Conservation (phyloP, 2,888 invertebrate species). For the Epinotia brunnichana region DNA sequence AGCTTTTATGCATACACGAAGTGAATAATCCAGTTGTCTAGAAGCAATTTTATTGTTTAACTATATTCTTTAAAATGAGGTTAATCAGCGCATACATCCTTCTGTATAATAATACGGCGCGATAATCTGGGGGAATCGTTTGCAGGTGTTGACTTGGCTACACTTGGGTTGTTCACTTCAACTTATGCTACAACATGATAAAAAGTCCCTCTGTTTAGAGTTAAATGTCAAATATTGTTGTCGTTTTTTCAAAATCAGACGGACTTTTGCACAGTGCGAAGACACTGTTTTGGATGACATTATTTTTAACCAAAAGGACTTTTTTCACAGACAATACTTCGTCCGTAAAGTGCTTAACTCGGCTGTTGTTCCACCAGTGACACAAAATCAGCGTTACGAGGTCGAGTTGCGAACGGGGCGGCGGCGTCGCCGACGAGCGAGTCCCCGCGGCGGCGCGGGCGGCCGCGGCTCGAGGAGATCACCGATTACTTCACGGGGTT, state of each 20-base stretch:
- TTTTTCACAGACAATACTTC: background rate
- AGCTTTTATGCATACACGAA: background rate
- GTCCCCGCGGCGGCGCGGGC: conserved; percentile 66
- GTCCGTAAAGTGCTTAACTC: background rate
- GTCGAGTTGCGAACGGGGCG: conserved; percentile 63
- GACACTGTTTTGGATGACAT: too few relatives aligned
- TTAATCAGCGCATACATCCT: background rate
- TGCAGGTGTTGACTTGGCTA: background rate
- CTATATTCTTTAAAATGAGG: too few relatives aligned
- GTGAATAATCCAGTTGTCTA: conserved; percentile 8
- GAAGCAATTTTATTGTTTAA: too few relatives aligned
- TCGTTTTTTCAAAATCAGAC: background rate
- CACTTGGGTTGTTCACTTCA: background rate
- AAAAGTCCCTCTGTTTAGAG: background rate
- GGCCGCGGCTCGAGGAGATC: conserved; percentile 58
- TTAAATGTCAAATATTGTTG: background rate
- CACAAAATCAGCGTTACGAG: conserved; percentile 52
- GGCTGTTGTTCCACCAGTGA: conserved; percentile 53
- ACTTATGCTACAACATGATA: background rate
- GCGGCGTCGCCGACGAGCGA: conserved; percentile 51
- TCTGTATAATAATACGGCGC: background rate
- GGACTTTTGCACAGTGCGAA: background rate
- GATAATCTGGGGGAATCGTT: background rate
- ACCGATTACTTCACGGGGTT: conserved; percentile 73
- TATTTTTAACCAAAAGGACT: too few relatives aligned